Conservation (phyloP, 1,140 invertebrate genomes). For the Oscheius sp. region DNA sequence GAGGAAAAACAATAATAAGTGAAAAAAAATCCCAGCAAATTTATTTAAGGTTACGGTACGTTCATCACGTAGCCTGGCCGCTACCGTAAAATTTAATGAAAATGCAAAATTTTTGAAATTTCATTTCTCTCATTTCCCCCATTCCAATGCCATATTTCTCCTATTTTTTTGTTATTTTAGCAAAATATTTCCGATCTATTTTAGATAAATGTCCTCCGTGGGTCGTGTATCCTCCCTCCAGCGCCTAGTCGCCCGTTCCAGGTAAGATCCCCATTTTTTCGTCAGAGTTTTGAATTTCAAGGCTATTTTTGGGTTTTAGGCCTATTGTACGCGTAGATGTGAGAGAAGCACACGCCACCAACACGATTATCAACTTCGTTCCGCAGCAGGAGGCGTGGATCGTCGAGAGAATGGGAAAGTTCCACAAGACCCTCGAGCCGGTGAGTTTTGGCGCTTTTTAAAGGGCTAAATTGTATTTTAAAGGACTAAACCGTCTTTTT, state of each 20-base stretch:
- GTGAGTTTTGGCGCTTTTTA: conserved; percentile 54
- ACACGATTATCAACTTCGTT: conserved; percentile 93
- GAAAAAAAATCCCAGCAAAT: too few relatives aligned
- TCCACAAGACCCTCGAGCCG: conserved; percentile 80
- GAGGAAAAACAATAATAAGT: too few relatives aligned
- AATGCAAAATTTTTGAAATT: neutral
- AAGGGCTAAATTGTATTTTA: neutral
- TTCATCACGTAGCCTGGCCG: too few relatives aligned
- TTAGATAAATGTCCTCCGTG: neutral
- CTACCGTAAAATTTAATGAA: neutral
- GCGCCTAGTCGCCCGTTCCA: neutral
- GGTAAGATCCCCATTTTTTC: neutral
- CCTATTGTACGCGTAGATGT: neutral
- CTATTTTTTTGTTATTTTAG: neutral
- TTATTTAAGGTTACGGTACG: too few relatives aligned
- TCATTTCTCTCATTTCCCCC: neutral
- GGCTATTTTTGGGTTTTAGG: too few relatives aligned
- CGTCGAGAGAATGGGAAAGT: conserved; percentile 88
- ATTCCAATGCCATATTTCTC: neutral
- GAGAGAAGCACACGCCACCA: conserved; percentile 65
- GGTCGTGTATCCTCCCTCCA: neutral
- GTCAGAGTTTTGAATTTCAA: neutral
- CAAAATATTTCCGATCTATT: neutral
- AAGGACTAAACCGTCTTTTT: neutral
- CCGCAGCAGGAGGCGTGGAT: conserved; percentile 99